Conservation (phyloP, 1,140 invertebrate species). For the Saccostrea cuccullata region DNA sequence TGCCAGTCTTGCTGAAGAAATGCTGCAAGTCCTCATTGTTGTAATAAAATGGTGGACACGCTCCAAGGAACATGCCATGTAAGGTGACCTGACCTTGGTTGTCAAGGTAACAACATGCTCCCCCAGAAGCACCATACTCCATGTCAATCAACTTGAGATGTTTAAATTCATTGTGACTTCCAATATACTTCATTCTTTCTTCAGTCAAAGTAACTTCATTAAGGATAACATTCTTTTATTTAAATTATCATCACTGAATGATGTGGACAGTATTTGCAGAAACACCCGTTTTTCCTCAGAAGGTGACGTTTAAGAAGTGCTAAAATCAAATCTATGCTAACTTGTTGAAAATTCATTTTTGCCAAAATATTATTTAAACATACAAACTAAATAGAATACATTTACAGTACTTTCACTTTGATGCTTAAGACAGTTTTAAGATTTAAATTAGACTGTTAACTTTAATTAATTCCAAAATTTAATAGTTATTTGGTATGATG, state of each 20-base stretch:
- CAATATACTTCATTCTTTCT: not conserved
- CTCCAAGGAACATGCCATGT: constrained; percentile 22
- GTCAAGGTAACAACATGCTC: constrained; percentile 12
- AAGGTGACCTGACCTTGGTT: not conserved
- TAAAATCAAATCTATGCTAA: no score
- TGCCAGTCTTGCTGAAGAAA: constrained; percentile 3
- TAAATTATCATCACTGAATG: not conserved
- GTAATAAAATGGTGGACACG: constrained; percentile 14
- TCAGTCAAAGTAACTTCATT: not conserved
- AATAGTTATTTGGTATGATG: no score
- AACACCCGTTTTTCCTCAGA: not conserved
- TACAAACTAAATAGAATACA: no score
- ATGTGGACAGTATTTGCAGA: not conserved
- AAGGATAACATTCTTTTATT: not conserved
- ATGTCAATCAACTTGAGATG: constrained; percentile 17
- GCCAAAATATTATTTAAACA: no score
- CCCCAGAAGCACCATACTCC: constrained; percentile 5
- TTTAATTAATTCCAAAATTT: no score
- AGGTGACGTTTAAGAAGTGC: not conserved
- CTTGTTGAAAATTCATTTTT: no score
- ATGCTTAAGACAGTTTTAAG: no score
- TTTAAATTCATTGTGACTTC: not conserved
- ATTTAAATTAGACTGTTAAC: no score
- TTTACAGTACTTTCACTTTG: no score
- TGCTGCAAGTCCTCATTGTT: not conserved